Conservation (phyloP, 2,113 vertebrate genomes). For the Bubalus kerabau region DNA sequence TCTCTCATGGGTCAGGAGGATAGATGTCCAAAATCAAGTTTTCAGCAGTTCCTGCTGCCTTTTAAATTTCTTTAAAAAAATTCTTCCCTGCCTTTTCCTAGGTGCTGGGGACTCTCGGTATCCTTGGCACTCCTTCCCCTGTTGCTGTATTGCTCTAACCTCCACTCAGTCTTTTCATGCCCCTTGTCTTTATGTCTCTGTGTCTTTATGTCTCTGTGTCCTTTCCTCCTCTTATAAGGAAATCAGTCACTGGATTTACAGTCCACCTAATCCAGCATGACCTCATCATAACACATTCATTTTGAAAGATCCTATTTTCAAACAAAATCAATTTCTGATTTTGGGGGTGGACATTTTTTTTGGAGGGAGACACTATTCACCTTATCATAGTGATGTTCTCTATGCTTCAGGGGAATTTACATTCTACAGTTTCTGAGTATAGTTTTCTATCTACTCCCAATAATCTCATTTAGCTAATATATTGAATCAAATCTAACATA, state of each 20-base stretch:
- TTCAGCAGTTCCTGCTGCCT: background rate
- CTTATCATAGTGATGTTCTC: background rate
- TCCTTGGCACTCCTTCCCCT: background rate
- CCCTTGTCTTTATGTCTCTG: background rate
- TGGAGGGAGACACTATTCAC: background rate
- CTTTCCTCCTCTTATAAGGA: background rate
- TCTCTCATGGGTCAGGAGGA: background rate
- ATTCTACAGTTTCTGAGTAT: background rate
- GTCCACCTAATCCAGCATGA: background rate
- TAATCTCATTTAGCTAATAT: background rate
- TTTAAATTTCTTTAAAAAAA: background rate
- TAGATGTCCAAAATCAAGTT: background rate
- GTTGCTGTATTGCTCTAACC: background rate
- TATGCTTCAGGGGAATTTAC: background rate
- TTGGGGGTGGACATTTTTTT: background rate
- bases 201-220: background rate
- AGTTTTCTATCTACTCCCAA: background rate
- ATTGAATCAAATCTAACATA: background rate
- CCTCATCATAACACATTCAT: background rate
- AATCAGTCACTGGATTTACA: background rate
- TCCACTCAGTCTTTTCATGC: fast-evolving
- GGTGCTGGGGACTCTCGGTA: fast-evolving
- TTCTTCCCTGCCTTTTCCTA: background rate
- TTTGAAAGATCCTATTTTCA: background rate
- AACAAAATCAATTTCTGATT: background rate